Percentiles rank a stretch among this genome's conserved stretches.
phyloP scores from a whole-genome alignment of 2,797 vertebrate species.

The Typhlichthys eigenmanni region DNA sequence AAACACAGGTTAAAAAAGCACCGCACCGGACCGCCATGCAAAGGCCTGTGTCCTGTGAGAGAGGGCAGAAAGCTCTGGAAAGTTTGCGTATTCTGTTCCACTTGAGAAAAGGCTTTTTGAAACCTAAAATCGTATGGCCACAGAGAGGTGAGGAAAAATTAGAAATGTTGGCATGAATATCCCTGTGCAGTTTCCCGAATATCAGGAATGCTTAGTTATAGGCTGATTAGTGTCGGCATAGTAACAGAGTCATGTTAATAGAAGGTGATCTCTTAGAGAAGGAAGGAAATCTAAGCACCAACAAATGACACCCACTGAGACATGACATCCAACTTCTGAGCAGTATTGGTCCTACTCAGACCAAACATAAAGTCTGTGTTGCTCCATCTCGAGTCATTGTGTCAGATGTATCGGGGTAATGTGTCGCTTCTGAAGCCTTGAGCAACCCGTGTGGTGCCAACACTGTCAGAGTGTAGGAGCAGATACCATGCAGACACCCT shows the following conservation, averaged over 20 bases:
- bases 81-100: neutral
- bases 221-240: slow-evolving; percentile 30
- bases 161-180: neutral
- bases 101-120: neutral
- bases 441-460: neutral
- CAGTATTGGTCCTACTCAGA: neutral
- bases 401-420: neutral
- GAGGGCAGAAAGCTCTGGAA: slow-evolving; percentile 5
- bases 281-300: neutral
- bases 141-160: neutral
- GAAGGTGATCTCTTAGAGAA: slow-evolving; percentile 26
- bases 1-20: slow-evolving; percentile 50
- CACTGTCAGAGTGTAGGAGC: slow-evolving; percentile 3
- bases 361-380: no score
- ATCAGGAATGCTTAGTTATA: slow-evolving; percentile 1
- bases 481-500: neutral
- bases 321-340: slow-evolving; percentile 10
- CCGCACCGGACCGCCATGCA: slow-evolving; percentile 42
- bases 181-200: slow-evolving; percentile 11
- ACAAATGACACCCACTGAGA: neutral
- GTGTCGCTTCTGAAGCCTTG: neutral
- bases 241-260: slow-evolving; percentile 5
- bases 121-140: neutral
- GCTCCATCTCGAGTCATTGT: neutral
- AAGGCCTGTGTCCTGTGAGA: slow-evolving; percentile 3